These are phyloP conservation scores for Neomicropteryx cornuta DNA, from an alignment of 1,140 invertebrate genomes.

Conservation along the genomic window DNA sequence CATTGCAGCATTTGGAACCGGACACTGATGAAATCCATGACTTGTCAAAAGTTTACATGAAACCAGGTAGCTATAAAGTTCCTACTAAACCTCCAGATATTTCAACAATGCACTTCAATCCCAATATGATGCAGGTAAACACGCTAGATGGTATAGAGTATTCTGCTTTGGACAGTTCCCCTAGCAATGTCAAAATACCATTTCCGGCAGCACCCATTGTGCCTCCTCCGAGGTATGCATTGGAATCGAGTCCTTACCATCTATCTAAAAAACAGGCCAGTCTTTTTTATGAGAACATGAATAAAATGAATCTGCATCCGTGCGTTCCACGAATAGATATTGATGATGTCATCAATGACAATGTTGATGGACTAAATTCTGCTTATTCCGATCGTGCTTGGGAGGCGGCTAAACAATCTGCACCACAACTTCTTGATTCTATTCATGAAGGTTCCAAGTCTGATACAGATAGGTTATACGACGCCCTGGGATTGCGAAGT, in stretches of 20 bases:
- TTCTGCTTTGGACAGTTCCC: slow-evolving; percentile 19
- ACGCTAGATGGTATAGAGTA: no score
- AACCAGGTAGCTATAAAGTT: slow-evolving; percentile 38
- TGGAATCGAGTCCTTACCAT: slow-evolving; percentile 32
- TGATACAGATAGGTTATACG: slow-evolving; percentile 30
- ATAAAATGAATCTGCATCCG: no score
- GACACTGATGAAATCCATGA: slow-evolving; percentile 39
- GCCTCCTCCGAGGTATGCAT: slow-evolving; percentile 31
- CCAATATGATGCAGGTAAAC: not conserved
- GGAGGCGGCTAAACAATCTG: slow-evolving; percentile 38
- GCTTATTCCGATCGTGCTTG: slow-evolving; percentile 34
- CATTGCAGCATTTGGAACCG: slow-evolving; percentile 34
- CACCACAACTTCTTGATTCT: slow-evolving; percentile 34
- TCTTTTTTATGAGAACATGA: no score
- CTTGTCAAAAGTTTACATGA: slow-evolving; percentile 38
- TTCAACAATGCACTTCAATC: slow-evolving; percentile 17
- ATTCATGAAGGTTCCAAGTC: slow-evolving; percentile 32
- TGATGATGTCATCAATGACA: no score
- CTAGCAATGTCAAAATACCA: slow-evolving; percentile 23
- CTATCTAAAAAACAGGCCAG: not conserved
- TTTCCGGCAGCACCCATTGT: slow-evolving; percentile 28
- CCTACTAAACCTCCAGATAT: slow-evolving; percentile 33
- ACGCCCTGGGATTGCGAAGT: slow-evolving; percentile 29
- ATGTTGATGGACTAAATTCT: no score
- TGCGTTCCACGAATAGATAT: no score